A percentile compares a stretch with the other conserved stretches of the same genome.
Conservation (phyloP, 1,140 invertebrate species). For the Hermetia illucens region DNA sequence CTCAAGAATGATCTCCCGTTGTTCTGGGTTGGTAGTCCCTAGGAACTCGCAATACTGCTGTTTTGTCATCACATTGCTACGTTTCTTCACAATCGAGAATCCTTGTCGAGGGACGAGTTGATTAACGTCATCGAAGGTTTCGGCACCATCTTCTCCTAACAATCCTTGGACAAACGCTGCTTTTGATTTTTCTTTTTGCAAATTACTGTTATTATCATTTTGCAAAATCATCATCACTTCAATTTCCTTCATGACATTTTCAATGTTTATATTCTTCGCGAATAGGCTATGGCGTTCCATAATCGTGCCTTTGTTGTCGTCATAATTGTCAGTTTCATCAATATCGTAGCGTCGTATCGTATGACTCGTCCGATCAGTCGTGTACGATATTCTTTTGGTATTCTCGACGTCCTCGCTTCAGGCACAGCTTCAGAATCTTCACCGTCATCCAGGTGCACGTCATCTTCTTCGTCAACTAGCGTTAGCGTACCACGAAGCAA, state of each 20-base stretch:
- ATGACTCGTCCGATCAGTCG: slow-evolving; percentile 16
- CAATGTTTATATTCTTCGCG: slow-evolving; percentile 17
- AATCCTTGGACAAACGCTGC: slow-evolving; percentile 11
- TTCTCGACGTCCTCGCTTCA: slow-evolving; percentile 7
- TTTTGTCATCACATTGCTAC: slow-evolving; percentile 10
- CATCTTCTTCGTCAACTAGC: slow-evolving; percentile 16
- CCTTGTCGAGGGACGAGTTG: slow-evolving; percentile 8
- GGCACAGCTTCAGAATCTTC: slow-evolving; percentile 15
- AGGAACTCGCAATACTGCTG: no score
- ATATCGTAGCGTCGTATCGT: slow-evolving; percentile 23
- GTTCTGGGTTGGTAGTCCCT: no score
- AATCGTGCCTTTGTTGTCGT: slow-evolving; percentile 20
- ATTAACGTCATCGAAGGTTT: slow-evolving; percentile 15
- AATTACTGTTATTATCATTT: slow-evolving; percentile 13
- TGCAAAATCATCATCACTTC: slow-evolving; percentile 19
- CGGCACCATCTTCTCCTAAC: slow-evolving; percentile 13
- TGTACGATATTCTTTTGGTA: slow-evolving; percentile 17
- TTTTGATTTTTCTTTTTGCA: slow-evolving; percentile 11
- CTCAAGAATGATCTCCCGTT: no score
- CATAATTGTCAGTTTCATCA: slow-evolving; percentile 22
- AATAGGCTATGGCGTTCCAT: slow-evolving; percentile 18
- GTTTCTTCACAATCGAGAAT: slow-evolving; percentile 10
- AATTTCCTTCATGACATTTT: slow-evolving; percentile 19
- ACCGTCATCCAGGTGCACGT: slow-evolving; percentile 16
- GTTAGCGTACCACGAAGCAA: slow-evolving; percentile 20